Base-by-base conservation (phyloP, 2,888 invertebrate genomes). In the Spisula solida region DNA sequence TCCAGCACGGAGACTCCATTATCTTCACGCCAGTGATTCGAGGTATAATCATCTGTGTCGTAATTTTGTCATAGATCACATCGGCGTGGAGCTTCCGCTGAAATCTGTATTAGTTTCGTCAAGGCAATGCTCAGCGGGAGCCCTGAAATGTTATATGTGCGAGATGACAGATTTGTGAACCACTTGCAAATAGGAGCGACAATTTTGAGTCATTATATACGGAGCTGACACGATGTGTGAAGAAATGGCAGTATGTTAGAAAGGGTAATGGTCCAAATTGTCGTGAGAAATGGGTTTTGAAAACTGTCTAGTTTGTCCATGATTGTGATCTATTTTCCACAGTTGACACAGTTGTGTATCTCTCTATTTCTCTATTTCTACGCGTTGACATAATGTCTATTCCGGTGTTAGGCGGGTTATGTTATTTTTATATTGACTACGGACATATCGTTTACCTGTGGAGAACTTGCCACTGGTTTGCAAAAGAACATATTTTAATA, bases 21-120 rank as follows among this genome's bases (percentile, higher is more conserved):
- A 88, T 88, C 88, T 70, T 34, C 84, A 60, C 81, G 14, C 78
- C 56, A 41, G 78, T 41, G 29, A 66, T 47, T 78, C 48, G 41
- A 25, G 10, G 82, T 78, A 85, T 90, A 90, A 88, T 90, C 48
- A 55, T 79, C 55, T 48, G 48, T 66, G 41, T 48, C 56, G 78
- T 66, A 82, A 82, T 84, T 88, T 90, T 84, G 84, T 86, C 88
- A 88, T 90, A 88, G 88, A 88, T 75, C 82, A 88, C 90, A 55
- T 86, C 84, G 88, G 84, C 84, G 81, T 60, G 25, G 47, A 34
- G n/a, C 79, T 83, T 82, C 81, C 86, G 80, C 70, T 78, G 70
- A 82, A 80, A 25, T 86, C 85, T 87, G 90, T 90, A 90, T 90
- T 90, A 90, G 90, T 88, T 90, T 90, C 90, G 88, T 90, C 88